Conservation (phyloP, 2,113 vertebrate species). For the Eretmochelys imbricata region DNA sequence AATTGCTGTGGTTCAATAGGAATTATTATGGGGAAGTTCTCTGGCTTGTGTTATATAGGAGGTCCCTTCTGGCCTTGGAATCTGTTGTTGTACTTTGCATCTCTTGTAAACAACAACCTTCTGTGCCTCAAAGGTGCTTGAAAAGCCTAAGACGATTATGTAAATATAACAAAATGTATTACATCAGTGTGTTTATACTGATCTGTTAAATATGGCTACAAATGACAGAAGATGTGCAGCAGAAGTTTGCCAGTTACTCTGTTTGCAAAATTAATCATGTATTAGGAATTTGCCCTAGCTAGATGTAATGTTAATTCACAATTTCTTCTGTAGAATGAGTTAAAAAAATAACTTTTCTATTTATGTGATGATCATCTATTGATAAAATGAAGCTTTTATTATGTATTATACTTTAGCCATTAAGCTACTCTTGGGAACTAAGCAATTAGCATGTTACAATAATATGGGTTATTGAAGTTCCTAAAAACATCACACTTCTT, state of each 20-base stretch:
- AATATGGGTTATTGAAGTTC: constrained; percentile 5
- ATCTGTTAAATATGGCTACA: constrained; percentile 2
- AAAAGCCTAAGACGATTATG: neutral
- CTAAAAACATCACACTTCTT: constrained; percentile 29
- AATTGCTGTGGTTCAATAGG: no score
- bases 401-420: neutral
- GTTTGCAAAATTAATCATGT: constrained; percentile 39
- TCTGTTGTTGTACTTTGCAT: neutral
- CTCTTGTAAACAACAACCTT: neutral
- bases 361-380: constrained; percentile 22
- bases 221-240: constrained; percentile 9
- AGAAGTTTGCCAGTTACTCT: constrained; percentile 35
- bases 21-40: no score
- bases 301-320: neutral
- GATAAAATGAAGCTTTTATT: constrained; percentile 28
- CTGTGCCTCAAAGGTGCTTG: neutral
- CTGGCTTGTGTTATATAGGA: no score
- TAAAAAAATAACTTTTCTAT: constrained; percentile 19
- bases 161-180: constrained; percentile 25
- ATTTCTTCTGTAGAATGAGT: constrained; percentile 34
- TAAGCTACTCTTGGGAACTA: constrained; percentile 37
- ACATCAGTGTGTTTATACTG: neutral
- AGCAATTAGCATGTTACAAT: constrained; percentile 39
- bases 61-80: no score
- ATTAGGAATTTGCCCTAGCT: neutral